Percentiles rank a stretch among this genome's conserved stretches.
These are phyloP conservation scores for Cacatua alba DNA, from an alignment of 2,113 vertebrate genomes.

Conservation along the genomic window DNA sequence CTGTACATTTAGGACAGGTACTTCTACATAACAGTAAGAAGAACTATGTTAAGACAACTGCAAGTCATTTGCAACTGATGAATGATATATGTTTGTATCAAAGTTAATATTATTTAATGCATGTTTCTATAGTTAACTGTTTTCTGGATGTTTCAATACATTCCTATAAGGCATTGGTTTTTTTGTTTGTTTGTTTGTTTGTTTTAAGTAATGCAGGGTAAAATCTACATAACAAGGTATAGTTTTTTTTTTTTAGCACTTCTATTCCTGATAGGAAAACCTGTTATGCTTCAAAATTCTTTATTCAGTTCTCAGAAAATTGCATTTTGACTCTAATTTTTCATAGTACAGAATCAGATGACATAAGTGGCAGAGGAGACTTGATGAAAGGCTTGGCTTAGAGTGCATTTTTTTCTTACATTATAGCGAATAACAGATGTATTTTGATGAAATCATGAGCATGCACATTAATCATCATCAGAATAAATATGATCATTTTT, in stretches of 20 bases:
- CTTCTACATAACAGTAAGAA: not conserved
- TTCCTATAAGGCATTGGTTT: not conserved
- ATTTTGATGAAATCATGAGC: slow-evolving; percentile 21
- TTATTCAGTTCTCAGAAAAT: slow-evolving; percentile 26
- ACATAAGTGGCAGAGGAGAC: slow-evolving; percentile 27
- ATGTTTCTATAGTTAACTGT: not conserved
- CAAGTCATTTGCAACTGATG: not conserved
- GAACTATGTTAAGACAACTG: not conserved
- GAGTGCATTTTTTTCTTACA: slow-evolving; percentile 42
- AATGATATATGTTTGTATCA: not conserved
- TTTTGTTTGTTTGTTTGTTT: not conserved
- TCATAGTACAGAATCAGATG: slow-evolving; percentile 3
- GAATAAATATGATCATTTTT: slow-evolving; percentile 38
- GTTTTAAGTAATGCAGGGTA: not conserved
- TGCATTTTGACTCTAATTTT: slow-evolving; percentile 54
- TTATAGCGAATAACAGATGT: not conserved
- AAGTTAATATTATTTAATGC: not conserved
- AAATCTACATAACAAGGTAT: not conserved
- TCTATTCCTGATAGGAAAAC: slow-evolving; percentile 24
- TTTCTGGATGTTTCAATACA: not conserved
- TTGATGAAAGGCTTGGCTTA: not conserved
- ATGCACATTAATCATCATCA: slow-evolving; percentile 32
- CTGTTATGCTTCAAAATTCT: slow-evolving; percentile 26
- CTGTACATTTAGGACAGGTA: not conserved
- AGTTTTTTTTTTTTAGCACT: not conserved